A percentile compares a stretch with the other conserved stretches of the same genome.
Evolutionary conservation across 2,888 invertebrate species (phyloP).

Genomic region (Phaedon cochleariae): DNA sequence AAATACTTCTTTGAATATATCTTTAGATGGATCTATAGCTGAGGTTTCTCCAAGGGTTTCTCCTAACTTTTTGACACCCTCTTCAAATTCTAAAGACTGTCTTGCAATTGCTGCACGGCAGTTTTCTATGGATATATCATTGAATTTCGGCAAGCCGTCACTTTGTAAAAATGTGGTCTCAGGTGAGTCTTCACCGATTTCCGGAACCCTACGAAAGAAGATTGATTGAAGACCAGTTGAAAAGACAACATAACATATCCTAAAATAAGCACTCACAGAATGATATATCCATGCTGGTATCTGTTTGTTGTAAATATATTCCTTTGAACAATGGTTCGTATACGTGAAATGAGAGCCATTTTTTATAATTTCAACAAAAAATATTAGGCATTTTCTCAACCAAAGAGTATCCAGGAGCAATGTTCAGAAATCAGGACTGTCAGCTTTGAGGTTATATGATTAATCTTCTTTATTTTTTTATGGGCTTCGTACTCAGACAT

Average conservation of each 20-base stretch:
- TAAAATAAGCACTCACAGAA: slow-evolving; percentile 69
- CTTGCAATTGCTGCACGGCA: slow-evolving; percentile 86
- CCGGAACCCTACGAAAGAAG: slow-evolving; percentile 70
- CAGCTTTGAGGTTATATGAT: no score
- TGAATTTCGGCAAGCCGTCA: slow-evolving; percentile 82
- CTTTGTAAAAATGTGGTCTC: slow-evolving; percentile 78
- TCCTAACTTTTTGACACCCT: slow-evolving; percentile 75
- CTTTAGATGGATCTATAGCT: slow-evolving; percentile 56
- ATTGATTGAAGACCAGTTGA: not conserved
- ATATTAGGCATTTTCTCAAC: not conserved
- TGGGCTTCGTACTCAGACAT: no score
- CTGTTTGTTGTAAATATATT: slow-evolving; percentile 31
- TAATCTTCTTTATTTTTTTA: no score
- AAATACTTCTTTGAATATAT: slow-evolving; percentile 75
- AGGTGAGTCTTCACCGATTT: slow-evolving; percentile 83
- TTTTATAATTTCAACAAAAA: no score
- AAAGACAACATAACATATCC: slow-evolving; percentile 18
- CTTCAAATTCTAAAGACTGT: slow-evolving; percentile 83
- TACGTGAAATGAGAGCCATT: not conserved
- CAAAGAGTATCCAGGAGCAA: no score
- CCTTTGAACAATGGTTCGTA: slow-evolving; percentile 34
- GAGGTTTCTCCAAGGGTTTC: slow-evolving; percentile 62
- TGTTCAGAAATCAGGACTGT: no score
- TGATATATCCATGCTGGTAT: slow-evolving; percentile 71
- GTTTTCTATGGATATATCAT: slow-evolving; percentile 81